A percentile compares a stretch with the other conserved stretches of the same genome.
Evolutionary conservation across 1,140 invertebrate genomes (phyloP).

Genomic region (Stegodyphus mimosarum): DNA sequence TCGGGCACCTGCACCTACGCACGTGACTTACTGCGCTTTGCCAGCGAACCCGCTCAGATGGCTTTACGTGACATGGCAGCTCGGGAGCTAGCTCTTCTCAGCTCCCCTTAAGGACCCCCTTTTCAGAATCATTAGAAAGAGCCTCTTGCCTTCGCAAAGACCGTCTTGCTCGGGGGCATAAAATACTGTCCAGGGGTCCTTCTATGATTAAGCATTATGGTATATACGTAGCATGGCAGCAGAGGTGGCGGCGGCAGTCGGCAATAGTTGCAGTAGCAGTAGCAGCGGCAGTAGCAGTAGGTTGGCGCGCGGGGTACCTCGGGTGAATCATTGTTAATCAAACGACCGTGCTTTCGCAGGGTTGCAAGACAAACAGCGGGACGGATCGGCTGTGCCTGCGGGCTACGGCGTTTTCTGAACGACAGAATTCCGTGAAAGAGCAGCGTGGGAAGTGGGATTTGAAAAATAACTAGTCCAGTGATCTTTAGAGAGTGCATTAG

Average conservation of each 20-base stretch:
- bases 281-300: no score
- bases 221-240: background rate
- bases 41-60: no score
- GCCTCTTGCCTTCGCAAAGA: background rate
- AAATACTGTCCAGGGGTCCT: constrained; percentile 22
- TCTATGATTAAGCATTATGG: constrained; percentile 46
- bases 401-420: constrained; percentile 6
- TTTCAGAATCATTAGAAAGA: constrained; percentile 15
- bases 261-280: no score
- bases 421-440: constrained; percentile 28
- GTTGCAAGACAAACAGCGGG: constrained; percentile 40
- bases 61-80: no score
- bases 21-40: no score
- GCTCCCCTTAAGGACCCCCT: background rate
- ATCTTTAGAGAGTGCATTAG: constrained; percentile 6
- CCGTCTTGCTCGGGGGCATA: constrained; percentile 29
- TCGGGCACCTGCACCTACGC: no score
- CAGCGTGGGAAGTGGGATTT: constrained; percentile 5
- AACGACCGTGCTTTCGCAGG: constrained; percentile 40
- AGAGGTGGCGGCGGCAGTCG: background rate
- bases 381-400: background rate
- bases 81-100: no score
- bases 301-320: no score
- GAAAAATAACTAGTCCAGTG: constrained; percentile 21
- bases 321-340: constrained; percentile 56